Percentiles rank a stretch among this genome's conserved stretches.
Evolutionary conservation across 2,888 invertebrate species (phyloP).

Genomic region (Melieria picta): DNA sequence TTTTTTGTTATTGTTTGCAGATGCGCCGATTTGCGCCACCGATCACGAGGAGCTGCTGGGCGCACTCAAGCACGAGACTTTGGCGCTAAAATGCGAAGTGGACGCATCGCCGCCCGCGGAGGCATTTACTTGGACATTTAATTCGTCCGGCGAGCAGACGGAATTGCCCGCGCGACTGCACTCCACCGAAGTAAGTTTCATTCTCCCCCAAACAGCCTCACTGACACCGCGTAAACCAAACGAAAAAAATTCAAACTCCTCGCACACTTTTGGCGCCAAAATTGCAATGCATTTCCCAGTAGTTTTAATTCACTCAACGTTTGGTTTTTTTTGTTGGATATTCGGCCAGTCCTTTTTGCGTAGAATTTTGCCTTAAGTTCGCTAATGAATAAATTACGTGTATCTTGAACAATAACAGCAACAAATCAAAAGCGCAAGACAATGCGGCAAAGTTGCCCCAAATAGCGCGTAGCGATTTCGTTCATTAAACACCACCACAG

Average conservation of each 20-base stretch:
- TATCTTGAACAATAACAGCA: constrained; percentile 14
- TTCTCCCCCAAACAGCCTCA: constrained; percentile 11
- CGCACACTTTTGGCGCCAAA: no score
- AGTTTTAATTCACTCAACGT: constrained; percentile 27
- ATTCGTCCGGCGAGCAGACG: constrained; percentile 87
- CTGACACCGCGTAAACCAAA: constrained; percentile 13
- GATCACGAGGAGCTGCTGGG: constrained; percentile 85
- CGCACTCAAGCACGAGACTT: constrained; percentile 89
- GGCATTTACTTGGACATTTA: constrained; percentile 92
- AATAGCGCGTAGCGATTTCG: no score
- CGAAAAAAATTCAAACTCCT: not conserved
- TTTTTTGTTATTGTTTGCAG: constrained; percentile 49
- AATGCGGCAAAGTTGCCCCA: no score
- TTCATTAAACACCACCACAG: no score
- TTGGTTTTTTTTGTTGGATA: constrained; percentile 12
- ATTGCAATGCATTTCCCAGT: not conserved
- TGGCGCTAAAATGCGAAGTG: constrained; percentile 84
- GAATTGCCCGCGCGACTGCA: constrained; percentile 76
- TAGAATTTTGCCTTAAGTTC: constrained; percentile 7
- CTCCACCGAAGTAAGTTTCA: constrained; percentile 66
- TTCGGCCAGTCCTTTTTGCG: constrained; percentile 8
- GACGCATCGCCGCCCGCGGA: constrained; percentile 88
- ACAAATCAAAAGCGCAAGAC: not conserved
- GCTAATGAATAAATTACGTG: constrained; percentile 43
- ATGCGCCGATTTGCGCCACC: constrained; percentile 78